Percentiles rank a stretch among this genome's conserved stretches.
phyloP scores from a whole-genome alignment of 2,113 vertebrate species.

The Rallus limicola region DNA sequence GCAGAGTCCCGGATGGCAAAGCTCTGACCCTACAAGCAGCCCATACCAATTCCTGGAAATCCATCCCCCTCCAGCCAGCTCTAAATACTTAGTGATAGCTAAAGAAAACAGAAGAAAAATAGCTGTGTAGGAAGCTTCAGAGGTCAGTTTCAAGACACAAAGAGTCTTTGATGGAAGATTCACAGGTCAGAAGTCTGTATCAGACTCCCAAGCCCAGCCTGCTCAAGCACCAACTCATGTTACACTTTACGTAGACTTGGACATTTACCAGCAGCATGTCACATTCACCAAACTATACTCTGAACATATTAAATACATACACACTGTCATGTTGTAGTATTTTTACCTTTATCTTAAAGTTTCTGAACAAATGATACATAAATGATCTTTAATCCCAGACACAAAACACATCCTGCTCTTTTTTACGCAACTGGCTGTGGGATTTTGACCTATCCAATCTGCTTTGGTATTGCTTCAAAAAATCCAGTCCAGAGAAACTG shows the following conservation, averaged over 20 bases:
- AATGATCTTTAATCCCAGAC: not conserved
- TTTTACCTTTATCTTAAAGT: not conserved
- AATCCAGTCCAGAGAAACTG: not conserved
- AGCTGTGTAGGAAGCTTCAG: not conserved
- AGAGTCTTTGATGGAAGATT: not conserved
- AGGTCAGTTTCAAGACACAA: not conserved
- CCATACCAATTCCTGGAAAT: not conserved
- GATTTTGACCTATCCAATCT: not conserved
- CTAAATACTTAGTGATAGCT: not conserved
- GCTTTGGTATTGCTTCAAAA: not conserved
- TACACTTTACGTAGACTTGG: not conserved
- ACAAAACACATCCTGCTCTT: not conserved
- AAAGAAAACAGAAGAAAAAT: not conserved
- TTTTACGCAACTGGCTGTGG: not conserved
- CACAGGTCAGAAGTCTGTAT: not conserved
- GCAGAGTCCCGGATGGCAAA: not conserved
- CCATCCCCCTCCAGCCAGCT: not conserved
- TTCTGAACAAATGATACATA: not conserved
- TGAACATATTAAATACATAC: not conserved
- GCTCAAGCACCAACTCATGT: not conserved
- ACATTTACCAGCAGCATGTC: not conserved
- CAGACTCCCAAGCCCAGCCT: not conserved
- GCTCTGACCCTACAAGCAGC: not conserved
- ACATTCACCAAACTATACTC: not conserved
- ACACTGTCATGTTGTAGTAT: not conserved